phyloP scores from a whole-genome alignment of 1,140 invertebrate genomes.

The Dendrolimus kikuchii region DNA sequence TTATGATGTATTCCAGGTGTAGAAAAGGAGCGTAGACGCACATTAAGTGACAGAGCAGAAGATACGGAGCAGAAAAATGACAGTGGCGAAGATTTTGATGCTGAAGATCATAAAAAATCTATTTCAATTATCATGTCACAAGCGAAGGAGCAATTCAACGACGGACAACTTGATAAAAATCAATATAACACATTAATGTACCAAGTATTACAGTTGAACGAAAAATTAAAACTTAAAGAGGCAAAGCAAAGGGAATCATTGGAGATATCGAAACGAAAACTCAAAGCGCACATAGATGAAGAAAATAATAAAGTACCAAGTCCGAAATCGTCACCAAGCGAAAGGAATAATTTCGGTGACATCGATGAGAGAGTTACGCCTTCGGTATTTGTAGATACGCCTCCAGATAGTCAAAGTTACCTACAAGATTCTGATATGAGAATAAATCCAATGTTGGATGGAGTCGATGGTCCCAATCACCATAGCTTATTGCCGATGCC shows the following conservation, averaged over 20 bases:
- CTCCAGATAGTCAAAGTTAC: slow-evolving; percentile 27
- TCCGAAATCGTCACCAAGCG: slow-evolving; percentile 45
- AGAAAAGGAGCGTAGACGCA: slow-evolving; percentile 53
- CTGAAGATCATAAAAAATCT: slow-evolving; percentile 75
- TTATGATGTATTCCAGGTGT: slow-evolving; percentile 33
- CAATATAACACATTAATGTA: slow-evolving; percentile 87
- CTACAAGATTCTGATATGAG: slow-evolving; percentile 55
- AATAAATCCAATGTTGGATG: slow-evolving; percentile 24
- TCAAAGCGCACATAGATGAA: slow-evolving; percentile 41
- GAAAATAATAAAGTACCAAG: slow-evolving; percentile 67
- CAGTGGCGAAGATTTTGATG: slow-evolving; percentile 71
- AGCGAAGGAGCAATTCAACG: slow-evolving; percentile 85
- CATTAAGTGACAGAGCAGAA: slow-evolving; percentile 39
- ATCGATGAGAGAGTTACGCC: slow-evolving; percentile 67
- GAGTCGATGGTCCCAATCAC: slow-evolving; percentile 16
- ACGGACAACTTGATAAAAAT: slow-evolving; percentile 82
- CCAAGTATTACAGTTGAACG: slow-evolving; percentile 84
- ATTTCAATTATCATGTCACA: slow-evolving; percentile 86
- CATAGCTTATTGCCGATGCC: slow-evolving; percentile 39
- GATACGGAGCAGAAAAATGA: slow-evolving; percentile 70
- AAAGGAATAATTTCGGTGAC: slow-evolving; percentile 58
- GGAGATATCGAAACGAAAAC: slow-evolving; percentile 57
- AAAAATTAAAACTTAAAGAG: slow-evolving; percentile 83
- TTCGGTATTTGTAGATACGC: slow-evolving; percentile 27
- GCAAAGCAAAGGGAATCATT: slow-evolving; percentile 79